Base-by-base conservation (phyloP, 2,888 invertebrate genomes). In the Conchocele bisecta region DNA sequence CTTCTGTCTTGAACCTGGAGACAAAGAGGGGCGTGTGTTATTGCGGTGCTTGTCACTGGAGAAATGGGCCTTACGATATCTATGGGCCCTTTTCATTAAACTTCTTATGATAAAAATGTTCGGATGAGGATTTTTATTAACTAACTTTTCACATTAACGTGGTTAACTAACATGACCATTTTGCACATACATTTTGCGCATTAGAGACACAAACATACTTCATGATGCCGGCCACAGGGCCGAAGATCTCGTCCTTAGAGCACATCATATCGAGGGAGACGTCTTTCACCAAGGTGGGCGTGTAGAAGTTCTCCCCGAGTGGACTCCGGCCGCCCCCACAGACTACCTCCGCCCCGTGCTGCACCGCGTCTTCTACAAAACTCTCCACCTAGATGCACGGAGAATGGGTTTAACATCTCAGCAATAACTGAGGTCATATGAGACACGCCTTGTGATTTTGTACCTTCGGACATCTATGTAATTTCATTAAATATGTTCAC, bases 181-280 rank as follows among this genome's bases (percentile, higher is more conserved):
- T 28, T 9, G 22, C 6, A 53, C 5, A 22, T 33, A 33, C 9
- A 5, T 31, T 9, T 63, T 44, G 42, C 57, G 1, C 13, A 28
- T 26, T 20, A 20, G 26, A 20, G 13, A 13, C 15, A 3, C 22
- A 46, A 20, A 80, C 89, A 86, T 87, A 93, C 92, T 95, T 95
- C 58, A 96, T 93, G 77, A 97, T 94, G 7, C 96, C 94, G 48
- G 95, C 95, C 6, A 99, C 94, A 0, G 99, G 99, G 0, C 99
- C 99, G 92, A 99, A 99, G 67, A 98, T 95, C 92, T 99, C 99
- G 83, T 96, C 96, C 13, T 92, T 92, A 84, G 95, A 96, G 41
- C 98, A 94, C 58, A 93, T 91, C 96, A 98, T 98, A n/a, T 95
- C 93, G 3, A 93, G 91, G 26, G 93, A 95, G 0, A 98, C 94